Conservation (phyloP, 2,888 invertebrate species). For the Ommatoiulus sabulosus region DNA sequence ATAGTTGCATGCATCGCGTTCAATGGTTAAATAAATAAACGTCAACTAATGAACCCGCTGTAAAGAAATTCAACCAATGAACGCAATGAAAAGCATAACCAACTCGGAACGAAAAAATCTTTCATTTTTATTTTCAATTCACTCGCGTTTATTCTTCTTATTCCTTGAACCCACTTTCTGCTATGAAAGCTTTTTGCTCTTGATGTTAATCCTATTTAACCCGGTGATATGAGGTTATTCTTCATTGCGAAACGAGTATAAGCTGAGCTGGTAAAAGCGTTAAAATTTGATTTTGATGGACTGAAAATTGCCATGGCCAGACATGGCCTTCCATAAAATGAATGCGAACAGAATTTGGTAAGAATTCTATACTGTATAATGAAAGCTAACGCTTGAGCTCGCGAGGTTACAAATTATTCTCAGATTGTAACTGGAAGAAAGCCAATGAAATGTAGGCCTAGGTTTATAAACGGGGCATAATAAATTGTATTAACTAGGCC, state of each 20-base stretch:
- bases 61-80: too few species aligned
- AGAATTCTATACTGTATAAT: neutral
- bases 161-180: too few species aligned
- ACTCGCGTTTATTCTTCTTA: too few species aligned
- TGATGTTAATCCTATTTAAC: neutral
- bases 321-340: neutral
- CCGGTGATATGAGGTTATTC: neutral
- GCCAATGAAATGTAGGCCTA: conserved; percentile 9
- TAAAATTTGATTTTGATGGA: neutral
- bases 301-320: neutral
- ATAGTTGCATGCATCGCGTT: too few species aligned
- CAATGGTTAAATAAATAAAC: neutral
- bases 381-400: neutral
- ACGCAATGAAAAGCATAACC: too few species aligned
- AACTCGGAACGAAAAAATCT: too few species aligned
- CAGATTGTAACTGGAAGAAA: neutral
- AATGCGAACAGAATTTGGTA: neutral
- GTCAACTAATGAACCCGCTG: neutral
- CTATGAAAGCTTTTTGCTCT: too few species aligned
- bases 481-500: neutral
- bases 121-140: too few species aligned
- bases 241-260: neutral
- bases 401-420: neutral
- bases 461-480: conserved; percentile 34
- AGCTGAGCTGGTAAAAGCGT: neutral